Percentiles rank a stretch among this genome's conserved stretches.
phyloP scores from a whole-genome alignment of 2,888 invertebrate genomes.

The Eudasyphora cyanicolor region DNA sequence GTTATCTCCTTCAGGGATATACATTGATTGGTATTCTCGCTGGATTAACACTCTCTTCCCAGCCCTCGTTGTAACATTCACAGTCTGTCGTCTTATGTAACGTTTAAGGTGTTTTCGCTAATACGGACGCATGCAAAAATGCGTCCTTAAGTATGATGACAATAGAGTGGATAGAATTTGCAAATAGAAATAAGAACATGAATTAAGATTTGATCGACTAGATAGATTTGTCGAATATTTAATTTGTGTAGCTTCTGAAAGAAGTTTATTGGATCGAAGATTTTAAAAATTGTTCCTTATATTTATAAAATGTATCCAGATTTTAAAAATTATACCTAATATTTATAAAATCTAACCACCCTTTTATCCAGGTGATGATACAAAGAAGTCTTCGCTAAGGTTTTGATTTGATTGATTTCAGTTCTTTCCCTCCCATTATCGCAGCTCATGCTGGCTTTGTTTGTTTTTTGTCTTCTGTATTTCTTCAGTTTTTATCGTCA shows the following conservation, averaged over 20 bases:
- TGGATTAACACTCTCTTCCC: not conserved
- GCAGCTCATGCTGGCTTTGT: not conserved
- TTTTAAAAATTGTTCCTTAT: too few relatives aligned
- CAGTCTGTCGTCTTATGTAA: not conserved
- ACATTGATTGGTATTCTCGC: not conserved
- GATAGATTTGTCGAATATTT: too few relatives aligned
- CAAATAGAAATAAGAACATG: too few relatives aligned
- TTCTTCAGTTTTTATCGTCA: conserved; percentile 32
- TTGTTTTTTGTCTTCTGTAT: not conserved
- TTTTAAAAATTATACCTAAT: too few relatives aligned
- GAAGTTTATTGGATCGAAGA: too few relatives aligned
- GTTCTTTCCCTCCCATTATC: not conserved
- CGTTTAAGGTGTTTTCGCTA: conserved; percentile 30
- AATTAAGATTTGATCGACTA: too few relatives aligned
- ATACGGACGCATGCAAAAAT: conserved; percentile 33
- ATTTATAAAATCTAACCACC: too few relatives aligned
- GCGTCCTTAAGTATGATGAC: not conserved
- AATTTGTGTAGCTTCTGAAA: too few relatives aligned
- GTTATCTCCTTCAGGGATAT: too few relatives aligned
- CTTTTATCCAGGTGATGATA: too few relatives aligned
- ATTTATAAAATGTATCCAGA: too few relatives aligned
- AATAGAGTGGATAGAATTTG: too few relatives aligned
- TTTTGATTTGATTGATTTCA: conserved; percentile 55
- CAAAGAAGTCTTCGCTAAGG: not conserved
- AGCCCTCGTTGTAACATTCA: not conserved